Base-by-base conservation (phyloP, 2,797 vertebrate genomes). In the Esox masquinongy region DNA sequence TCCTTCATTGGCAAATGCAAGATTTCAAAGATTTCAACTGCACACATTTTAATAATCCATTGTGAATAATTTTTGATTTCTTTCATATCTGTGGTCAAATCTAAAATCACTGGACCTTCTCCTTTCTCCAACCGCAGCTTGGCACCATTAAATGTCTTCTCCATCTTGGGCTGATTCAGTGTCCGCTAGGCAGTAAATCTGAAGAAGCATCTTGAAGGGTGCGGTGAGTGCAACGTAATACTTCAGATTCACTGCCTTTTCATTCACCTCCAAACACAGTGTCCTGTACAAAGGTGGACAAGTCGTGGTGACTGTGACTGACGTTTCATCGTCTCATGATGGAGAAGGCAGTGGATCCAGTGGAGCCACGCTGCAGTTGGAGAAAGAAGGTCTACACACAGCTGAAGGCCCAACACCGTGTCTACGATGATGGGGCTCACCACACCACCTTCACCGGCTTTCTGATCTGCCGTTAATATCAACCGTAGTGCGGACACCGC, bases 401-500 rank as follows among this genome's bases (percentile, higher is more conserved):
- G 19, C 61, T 74, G 22, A 6, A 1, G 5, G 61, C 1, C 9
- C 15, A 2, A 43, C n/a, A 26, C 4, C n/a, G 15, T 0, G 61
- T 67, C n/a, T 74, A 51, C 29, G 73, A 50, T 43, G 73, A 74
- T 6, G 1, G 0, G 11, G 2, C 39, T 26, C 73, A 66, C 39
- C 73, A 67, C 24, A 67, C 36, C 47, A 74, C 73, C 36, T 74
- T 74, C 73, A 66, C 59, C 14, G 61, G 73, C 15, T 74, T 74
- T 2, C 73, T 74, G 61, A 26, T 74, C 73, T 67, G 2, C 15
- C 8, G 8, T 14, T 14, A 26, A 19, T 31, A 31, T 31, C 29
- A 31, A 31, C 29, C 29, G 29, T 31, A 31, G 29, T 1, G 29
- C 3, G 29, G 29, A 31, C 29, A 31, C 29, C 29, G 1, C 1